Base-by-base conservation (phyloP, 2,888 invertebrate genomes). In the Epinotia nisella region DNA sequence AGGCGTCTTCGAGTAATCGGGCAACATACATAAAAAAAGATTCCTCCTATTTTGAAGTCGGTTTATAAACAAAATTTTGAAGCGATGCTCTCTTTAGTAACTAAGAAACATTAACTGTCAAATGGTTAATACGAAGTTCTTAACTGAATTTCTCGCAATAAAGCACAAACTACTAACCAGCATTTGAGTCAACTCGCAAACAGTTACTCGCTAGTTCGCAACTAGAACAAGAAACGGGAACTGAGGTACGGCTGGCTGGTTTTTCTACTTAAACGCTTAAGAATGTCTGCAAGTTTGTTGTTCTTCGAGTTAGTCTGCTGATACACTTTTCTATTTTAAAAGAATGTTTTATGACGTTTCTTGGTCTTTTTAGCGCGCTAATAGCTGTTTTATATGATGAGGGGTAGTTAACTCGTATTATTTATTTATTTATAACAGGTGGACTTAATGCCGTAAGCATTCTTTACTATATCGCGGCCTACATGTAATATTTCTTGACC, bases 191-290 rank as follows among this genome's bases (percentile, higher is more conserved):
- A 15, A 41, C 60, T 21, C 21, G 19, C 11, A 2, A 58, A 35
- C 35, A 35, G 35, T 60, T 39, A n/a, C 45, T 5, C 13, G 21
- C 60, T 19, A 61, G 21, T 61, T 61, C 7, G 21, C 21, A 24
- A 61, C 45, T 61, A 21, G 45, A 61, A 24, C 45, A 13, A 61
- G 15, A 24, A 17, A 17, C 15, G 7, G 45, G 41, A 15, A 45
- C 41, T 61, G 24, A 15, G 4, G 17, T 24, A 61, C 61, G 41
- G 41, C 9, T 45, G 61, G 61, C 15, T 19, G 45, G 41, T 41
- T 61, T 45, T 61, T 41, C 60, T 41, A 45, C 41, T 21, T 61
- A 61, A 61, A 45, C 61, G 61, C 61, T 45, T 45, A 61, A 45
- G 21, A 41, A 45, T 21, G 21, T 19, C 10, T 61, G 19, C 61